These are phyloP conservation scores for Calyptommatus sinebrachiatus DNA, from an alignment of 2,113 vertebrate species.

Conservation along the genomic window DNA sequence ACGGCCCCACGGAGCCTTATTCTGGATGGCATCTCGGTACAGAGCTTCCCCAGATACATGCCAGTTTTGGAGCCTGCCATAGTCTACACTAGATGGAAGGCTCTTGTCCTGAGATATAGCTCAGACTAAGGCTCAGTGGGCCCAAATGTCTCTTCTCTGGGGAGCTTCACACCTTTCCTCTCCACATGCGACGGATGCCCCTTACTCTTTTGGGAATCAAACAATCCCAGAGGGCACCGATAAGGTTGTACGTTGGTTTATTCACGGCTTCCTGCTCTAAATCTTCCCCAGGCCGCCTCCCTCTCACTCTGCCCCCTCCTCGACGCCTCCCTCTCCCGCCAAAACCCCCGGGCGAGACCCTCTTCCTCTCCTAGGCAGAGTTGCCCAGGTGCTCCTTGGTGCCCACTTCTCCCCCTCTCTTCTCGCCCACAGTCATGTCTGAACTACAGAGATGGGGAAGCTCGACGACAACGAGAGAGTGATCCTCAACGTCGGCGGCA, in stretches of 20 bases:
- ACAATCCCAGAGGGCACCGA: background rate
- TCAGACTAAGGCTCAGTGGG: no score
- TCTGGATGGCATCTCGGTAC: no score
- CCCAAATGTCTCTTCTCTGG: background rate
- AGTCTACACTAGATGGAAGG: no score
- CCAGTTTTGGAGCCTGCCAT: no score
- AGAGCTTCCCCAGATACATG: no score
- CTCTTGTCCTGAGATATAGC: no score
- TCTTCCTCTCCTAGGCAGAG: background rate
- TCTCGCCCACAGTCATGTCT: slow-evolving; percentile 86
- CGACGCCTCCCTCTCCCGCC: background rate
- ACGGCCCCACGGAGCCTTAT: no score
- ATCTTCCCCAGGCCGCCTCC: background rate
- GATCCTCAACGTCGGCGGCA: slow-evolving; percentile 97
- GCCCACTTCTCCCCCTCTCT: slow-evolving; percentile 18
- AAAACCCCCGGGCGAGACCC: no score
- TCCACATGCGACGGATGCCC: background rate
- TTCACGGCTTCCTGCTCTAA: no score
- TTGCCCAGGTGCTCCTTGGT: no score
- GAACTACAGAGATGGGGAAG: slow-evolving; percentile 92
- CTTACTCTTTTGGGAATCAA: background rate
- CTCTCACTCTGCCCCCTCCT: background rate
- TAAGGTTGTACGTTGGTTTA: no score
- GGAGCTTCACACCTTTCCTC: background rate
- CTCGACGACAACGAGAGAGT: slow-evolving; percentile 97